phyloP scores from a whole-genome alignment of 2,888 invertebrate species.

The Trilocha varians region DNA sequence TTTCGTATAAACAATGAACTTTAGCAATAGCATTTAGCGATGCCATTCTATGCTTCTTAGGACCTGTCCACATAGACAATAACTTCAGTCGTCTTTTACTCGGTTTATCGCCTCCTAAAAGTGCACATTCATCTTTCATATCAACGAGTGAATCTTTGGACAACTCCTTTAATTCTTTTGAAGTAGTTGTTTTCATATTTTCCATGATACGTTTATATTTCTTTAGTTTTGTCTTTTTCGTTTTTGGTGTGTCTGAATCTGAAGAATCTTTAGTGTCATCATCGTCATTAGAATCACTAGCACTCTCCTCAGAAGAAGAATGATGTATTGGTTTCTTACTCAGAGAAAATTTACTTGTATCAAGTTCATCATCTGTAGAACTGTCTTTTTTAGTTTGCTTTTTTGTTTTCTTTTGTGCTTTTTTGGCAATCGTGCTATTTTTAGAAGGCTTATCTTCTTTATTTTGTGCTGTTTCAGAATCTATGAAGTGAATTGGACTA shows the following conservation, averaged over 20 bases:
- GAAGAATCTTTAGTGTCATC: conserved; percentile 60
- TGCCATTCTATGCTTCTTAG: conserved; percentile 89
- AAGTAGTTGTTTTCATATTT: conserved; percentile 43
- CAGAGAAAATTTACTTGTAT: conserved; percentile 55
- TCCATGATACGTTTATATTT: conserved; percentile 59
- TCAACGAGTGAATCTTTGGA: conserved; percentile 61
- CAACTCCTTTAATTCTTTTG: conserved; percentile 60
- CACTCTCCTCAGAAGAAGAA: conserved; percentile 59
- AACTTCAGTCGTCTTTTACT: conserved; percentile 72
- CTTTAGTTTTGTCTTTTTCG: conserved; percentile 51
- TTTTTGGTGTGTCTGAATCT: conserved; percentile 47
- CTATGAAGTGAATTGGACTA: conserved; percentile 57
- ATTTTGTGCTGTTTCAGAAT: conserved; percentile 33
- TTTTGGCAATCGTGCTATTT: conserved; percentile 27
- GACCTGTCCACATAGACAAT: conserved; percentile 81
- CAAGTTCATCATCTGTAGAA: conserved; percentile 56
- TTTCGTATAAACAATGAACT: conserved; percentile 92
- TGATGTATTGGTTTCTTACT: conserved; percentile 48
- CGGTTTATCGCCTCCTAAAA: conserved; percentile 54
- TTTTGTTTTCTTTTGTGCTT: conserved; percentile 34
- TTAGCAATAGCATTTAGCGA: conserved; percentile 91
- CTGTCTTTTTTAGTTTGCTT: conserved; percentile 40
- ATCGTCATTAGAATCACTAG: conserved; percentile 61
- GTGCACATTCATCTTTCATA: conserved; percentile 48
- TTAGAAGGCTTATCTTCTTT: conserved; percentile 32